Conservation (phyloP, 2,797 vertebrate genomes). For the Enteromius fasciolatus region DNA sequence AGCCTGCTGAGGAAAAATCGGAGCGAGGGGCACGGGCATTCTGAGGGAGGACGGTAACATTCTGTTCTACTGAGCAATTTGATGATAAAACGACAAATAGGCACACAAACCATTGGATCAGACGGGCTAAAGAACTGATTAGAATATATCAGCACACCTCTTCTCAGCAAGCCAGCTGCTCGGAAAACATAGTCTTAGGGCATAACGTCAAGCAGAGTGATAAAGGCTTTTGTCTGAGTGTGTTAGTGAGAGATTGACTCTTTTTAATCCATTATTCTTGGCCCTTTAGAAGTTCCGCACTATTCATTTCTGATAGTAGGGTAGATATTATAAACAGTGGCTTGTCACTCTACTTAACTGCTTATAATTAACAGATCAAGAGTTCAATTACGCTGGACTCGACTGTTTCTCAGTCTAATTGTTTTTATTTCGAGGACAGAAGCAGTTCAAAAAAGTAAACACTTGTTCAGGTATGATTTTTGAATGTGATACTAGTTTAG, state of each 20-base stretch:
- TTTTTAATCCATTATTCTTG: slow-evolving; percentile 33
- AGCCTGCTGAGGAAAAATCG: slow-evolving; percentile 22
- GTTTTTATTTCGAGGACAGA: background rate
- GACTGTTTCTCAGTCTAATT: background rate
- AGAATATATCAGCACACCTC: slow-evolving; percentile 68
- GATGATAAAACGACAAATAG: slow-evolving; percentile 61
- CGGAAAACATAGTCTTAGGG: slow-evolving; percentile 64
- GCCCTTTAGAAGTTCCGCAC: slow-evolving; percentile 9
- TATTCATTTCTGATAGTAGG: slow-evolving; percentile 14
- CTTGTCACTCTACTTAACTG: slow-evolving; percentile 9
- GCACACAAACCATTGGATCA: slow-evolving; percentile 67
- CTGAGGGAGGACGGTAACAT: slow-evolving; percentile 51
- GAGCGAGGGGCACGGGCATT: slow-evolving; percentile 23
- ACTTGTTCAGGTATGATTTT: slow-evolving; percentile 1
- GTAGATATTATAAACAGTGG: slow-evolving; percentile 23
- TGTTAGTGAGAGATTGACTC: slow-evolving; percentile 45
- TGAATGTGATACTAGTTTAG: background rate
- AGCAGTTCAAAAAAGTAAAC: background rate
- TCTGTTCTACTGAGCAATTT: slow-evolving; percentile 60
- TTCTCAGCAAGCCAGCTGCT: slow-evolving; percentile 65
- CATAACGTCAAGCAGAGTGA: slow-evolving; percentile 67
- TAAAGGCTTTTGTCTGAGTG: slow-evolving; percentile 48
- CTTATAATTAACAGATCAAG: slow-evolving; percentile 34
- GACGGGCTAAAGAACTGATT: slow-evolving; percentile 65
- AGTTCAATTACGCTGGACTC: slow-evolving; percentile 15